Evolutionary conservation across 2,113 vertebrate species (phyloP), one percentile per base, ranked within the genome.

Genomic region (Mobula hypostoma): DNA sequence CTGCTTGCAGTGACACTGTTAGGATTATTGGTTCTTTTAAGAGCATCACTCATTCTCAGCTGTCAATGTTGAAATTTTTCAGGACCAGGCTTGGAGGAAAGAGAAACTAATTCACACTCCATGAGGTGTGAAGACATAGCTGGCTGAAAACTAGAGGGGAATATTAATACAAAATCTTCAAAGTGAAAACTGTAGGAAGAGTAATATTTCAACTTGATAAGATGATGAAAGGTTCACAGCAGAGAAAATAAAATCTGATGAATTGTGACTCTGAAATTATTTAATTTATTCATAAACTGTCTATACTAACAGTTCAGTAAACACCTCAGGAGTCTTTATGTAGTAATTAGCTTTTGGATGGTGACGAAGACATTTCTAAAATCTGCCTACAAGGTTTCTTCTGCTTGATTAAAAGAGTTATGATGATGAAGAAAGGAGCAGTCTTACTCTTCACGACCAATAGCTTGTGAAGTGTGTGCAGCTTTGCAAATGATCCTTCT

Each of bases 1-100:
- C 7, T 77, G 58, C 61, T 66, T 19, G 27, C 27, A 29, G 11
- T 29, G 56, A 27, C 9, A 32, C 17, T 88, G 83, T 90, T 90
- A 66, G 61, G 61, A n/a, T 90, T 90, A 66, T 32, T 29, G 32
- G 32, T 90, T 90, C n/a, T 68, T 66, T 90, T 68, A 66, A 66
- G 61, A 32, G 66, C 85, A 90, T 90, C 85, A 90, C 29, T 19
- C 85, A 32, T 66, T 90, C 85, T 68, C 61, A 90, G 61, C 85
- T 68, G 61, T 90, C 85, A 68, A n/a, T 66, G 85, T 90, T 12
- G 29, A 19, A 15, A 32, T 14, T 66, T 7, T 90, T 66, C 85
- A 90, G 63, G 61, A 68, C 61, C 29, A 90, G 85, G 6, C 61
- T 32, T 90, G 85, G 61, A 15, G 58, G 56, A 87, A 61, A 87